phyloP scores from a whole-genome alignment of 2,113 vertebrate genomes.

The Isurus oxyrinchus region DNA sequence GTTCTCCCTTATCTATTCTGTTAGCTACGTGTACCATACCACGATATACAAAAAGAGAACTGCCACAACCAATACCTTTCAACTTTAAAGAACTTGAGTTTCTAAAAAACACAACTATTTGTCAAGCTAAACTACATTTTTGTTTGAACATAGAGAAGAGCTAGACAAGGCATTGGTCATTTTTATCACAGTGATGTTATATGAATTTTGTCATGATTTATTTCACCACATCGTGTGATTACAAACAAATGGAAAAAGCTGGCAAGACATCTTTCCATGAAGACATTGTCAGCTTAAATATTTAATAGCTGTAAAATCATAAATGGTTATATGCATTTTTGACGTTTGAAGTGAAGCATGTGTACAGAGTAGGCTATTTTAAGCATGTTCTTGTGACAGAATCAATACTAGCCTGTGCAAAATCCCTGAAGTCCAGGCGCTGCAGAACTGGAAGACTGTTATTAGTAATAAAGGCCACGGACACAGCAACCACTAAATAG shows the following conservation, averaged over 20 bases:
- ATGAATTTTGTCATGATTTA: constrained; percentile 22
- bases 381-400: constrained; percentile 26
- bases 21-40: neutral
- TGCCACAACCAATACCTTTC: neutral
- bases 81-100: neutral
- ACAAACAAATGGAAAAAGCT: neutral
- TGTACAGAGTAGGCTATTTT: constrained; percentile 35
- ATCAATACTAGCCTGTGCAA: constrained; percentile 36
- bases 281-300: neutral
- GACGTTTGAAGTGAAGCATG: constrained; percentile 36
- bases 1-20: too few relatives aligned
- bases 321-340: constrained; percentile 14
- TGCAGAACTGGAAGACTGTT: neutral
- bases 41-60: neutral
- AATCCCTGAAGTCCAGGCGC: constrained; percentile 15
- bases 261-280: neutral
- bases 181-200: neutral
- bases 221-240: neutral
- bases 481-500: neutral
- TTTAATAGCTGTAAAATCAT: constrained; percentile 34
- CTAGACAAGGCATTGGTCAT: neutral
- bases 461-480: constrained; percentile 16
- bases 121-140: neutral
- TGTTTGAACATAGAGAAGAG: neutral
- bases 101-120: neutral